These are phyloP conservation scores for Dicrurus megarhynchus DNA, from an alignment of 2,113 vertebrate genomes.

Conservation along the genomic window DNA sequence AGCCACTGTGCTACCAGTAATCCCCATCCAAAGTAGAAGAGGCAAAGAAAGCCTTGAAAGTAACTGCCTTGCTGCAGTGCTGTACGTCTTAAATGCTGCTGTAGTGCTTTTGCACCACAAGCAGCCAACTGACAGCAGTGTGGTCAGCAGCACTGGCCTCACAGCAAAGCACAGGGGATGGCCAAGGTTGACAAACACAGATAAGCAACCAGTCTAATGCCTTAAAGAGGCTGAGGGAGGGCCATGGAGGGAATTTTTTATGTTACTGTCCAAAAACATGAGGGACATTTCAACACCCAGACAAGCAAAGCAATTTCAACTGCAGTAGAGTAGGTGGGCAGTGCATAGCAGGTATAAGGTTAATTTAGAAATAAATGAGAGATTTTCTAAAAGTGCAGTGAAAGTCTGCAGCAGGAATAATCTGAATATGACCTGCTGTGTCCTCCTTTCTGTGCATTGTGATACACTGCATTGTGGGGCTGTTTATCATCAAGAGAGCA, in stretches of 20 bases:
- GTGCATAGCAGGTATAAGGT: not conserved
- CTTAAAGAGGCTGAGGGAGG: not conserved
- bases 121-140: not conserved
- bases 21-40: not conserved
- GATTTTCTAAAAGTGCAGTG: not conserved
- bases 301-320: not conserved
- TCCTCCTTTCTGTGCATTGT: not conserved
- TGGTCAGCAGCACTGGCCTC: not conserved
- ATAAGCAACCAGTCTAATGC: not conserved
- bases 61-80: not conserved
- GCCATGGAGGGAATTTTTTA: not conserved
- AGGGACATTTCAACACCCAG: not conserved
- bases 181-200: not conserved
- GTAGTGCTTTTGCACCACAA: not conserved
- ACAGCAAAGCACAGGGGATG: not conserved
- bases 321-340: not conserved
- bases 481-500: not conserved
- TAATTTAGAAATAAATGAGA: not conserved
- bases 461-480: not conserved
- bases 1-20: not conserved
- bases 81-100: not conserved
- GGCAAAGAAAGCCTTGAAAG: not conserved
- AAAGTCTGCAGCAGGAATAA: not conserved
- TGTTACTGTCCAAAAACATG: not conserved
- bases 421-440: not conserved